Evolutionary conservation across 2,888 invertebrate species (phyloP).

Genomic region (Drosophila conformis): DNA sequence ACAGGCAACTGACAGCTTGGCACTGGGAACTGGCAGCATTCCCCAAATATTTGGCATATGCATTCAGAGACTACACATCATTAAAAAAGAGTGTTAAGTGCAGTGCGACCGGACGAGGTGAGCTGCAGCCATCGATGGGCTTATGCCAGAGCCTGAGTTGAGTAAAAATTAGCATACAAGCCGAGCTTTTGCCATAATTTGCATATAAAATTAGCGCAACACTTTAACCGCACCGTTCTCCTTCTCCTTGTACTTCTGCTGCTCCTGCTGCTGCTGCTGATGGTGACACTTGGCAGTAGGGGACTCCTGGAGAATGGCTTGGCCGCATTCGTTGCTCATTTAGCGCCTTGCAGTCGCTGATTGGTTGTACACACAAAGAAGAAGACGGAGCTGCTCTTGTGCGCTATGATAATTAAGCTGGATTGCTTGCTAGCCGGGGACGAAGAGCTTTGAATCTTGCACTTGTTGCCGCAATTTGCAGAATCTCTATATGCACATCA

Average conservation of each 20-base stretch:
- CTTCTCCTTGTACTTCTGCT: neutral
- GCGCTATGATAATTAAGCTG: constrained; percentile 75
- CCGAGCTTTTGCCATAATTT: constrained; percentile 78
- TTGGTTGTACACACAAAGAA: constrained; percentile 70
- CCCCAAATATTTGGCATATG: constrained; percentile 71
- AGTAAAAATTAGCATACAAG: constrained; percentile 75
- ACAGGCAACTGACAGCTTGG: constrained; percentile 6
- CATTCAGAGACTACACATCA: constrained; percentile 62
- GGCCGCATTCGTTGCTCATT: constrained; percentile 56
- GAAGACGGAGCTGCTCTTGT: constrained; percentile 32
- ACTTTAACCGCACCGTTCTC: constrained; percentile 49
- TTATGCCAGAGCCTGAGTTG: constrained; percentile 13
- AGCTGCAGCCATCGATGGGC: constrained; percentile 7
- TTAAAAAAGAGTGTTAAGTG: constrained; percentile 70
- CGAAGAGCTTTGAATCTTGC: constrained; percentile 42
- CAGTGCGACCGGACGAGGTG: neutral
- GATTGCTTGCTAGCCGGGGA: constrained; percentile 10
- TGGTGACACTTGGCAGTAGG: constrained; percentile 39
- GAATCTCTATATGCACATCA: constrained; percentile 6
- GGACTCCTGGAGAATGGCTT: constrained; percentile 9
- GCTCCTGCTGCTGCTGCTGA: constrained; percentile 9
- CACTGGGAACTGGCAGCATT: constrained; percentile 50
- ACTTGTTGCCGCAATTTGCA: constrained; percentile 78
- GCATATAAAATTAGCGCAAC: constrained; percentile 80
- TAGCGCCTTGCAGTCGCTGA: constrained; percentile 70